Base-by-base conservation (phyloP, 2,888 invertebrate genomes). In the Chouioia cunea region DNA sequence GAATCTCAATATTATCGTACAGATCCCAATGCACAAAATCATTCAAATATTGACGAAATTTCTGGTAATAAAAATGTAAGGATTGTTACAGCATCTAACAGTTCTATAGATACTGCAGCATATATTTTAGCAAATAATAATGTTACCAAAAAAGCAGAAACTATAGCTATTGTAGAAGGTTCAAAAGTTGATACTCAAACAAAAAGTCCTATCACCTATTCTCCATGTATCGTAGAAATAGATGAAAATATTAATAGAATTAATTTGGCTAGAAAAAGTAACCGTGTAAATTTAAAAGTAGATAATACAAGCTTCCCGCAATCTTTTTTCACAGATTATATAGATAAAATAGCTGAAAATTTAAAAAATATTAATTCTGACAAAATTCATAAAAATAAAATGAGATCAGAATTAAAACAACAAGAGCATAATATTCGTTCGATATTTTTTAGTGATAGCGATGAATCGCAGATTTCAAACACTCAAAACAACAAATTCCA, bases 91-190 rank as follows among this genome's bases (percentile, higher is more conserved):
- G 54, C 53, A 43, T 78, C 77, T 4, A 68, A 56, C 18, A 81
- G 78, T 60, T 82, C 83, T 36, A 79, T 84, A 2, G 79, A 84
- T 53, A 83, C 84, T 14, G 78, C 78, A 1, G 78, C 74, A 20
- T 83, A 84, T 54, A 82, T 84, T 47, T 73, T 78, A 52, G 79
- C 81, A 3, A 82, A 81, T 59, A 73, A 75, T 4, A 82, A 82
- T 65, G 65, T 76, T 0, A 82, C 81, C 15, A 79, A 77, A 18
- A 81, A 80, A 71, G 64, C 71, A 10, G 75, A 79, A 20, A 74
- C 76, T 6, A 67, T 76, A 46, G 79, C 77, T 16, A 79, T 79
- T 59, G 46, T 79, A 36, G 75, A 81, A 63, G 79, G 77, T 54
- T 75, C 76, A 4, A 80, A 75, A 73, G 1, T 20, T 60, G 18